Conservation (phyloP, 2,113 vertebrate species). For the Octodon degus region DNA sequence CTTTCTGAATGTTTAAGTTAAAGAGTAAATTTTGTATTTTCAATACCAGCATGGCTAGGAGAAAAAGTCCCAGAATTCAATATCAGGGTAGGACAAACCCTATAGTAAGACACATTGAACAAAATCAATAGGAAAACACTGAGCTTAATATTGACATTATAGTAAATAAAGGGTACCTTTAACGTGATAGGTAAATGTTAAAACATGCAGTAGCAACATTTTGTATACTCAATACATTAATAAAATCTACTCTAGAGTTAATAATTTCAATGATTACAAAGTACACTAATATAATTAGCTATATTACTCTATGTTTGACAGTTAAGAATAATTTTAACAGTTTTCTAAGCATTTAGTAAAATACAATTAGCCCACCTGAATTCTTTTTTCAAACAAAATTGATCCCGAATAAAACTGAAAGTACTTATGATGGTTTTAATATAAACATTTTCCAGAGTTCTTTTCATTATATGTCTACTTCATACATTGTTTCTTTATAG, state of each 20-base stretch:
- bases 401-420: neutral
- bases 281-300: neutral
- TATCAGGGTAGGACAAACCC: neutral
- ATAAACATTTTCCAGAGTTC: neutral
- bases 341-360: neutral
- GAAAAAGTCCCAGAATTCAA: neutral
- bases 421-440: neutral
- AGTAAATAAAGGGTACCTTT: neutral
- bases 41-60: neutral
- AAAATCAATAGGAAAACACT: neutral
- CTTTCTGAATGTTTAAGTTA: neutral
- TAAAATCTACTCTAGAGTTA: neutral
- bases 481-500: neutral
- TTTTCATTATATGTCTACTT: neutral
- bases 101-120: neutral
- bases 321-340: constrained; percentile 8
- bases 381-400: neutral
- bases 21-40: neutral
- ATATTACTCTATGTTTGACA: neutral
- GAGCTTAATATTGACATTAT: neutral
- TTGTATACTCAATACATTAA: neutral
- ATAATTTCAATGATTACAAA: neutral
- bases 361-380: neutral
- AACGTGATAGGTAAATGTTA: neutral
- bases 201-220: neutral